A percentile compares a stretch with the other conserved stretches of the same genome.
Conservation (phyloP, 2,888 invertebrate species). For the Diachrysia chrysitis region DNA sequence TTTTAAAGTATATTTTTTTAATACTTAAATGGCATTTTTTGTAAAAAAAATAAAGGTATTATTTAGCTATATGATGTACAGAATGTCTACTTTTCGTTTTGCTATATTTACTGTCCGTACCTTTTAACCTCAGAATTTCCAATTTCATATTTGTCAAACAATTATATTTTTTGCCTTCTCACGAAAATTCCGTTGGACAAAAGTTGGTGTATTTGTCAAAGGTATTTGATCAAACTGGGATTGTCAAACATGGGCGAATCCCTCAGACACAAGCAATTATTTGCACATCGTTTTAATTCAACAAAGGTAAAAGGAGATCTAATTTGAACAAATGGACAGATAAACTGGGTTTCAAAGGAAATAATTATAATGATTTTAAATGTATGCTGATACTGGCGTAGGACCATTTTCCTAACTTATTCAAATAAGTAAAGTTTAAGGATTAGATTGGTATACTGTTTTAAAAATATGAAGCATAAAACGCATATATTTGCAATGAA, state of each 20-base stretch:
- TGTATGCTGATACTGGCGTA: no score
- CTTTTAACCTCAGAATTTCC: neutral
- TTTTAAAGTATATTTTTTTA: no score
- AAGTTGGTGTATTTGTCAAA: slow-evolving; percentile 42
- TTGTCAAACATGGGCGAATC: slow-evolving; percentile 42
- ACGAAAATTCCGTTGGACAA: slow-evolving; percentile 31
- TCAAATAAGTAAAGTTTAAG: no score
- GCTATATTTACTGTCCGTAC: neutral
- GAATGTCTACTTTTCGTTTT: neutral
- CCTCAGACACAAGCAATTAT: slow-evolving; percentile 46
- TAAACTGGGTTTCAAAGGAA: neutral
- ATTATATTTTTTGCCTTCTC: slow-evolving; percentile 24
- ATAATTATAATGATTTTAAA: neutral
- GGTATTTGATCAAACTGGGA: slow-evolving; percentile 36
- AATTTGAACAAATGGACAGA: slow-evolving; percentile 20
- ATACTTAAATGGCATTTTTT: no score
- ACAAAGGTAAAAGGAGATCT: slow-evolving; percentile 40
- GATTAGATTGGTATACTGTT: no score
- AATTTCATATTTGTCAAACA: slow-evolving; percentile 22
- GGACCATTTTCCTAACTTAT: no score
- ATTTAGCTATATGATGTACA: no score
- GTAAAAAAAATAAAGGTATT: no score
- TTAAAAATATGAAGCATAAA: no score
- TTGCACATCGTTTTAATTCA: slow-evolving; percentile 40
- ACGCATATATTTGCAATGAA: no score